Base-by-base conservation (phyloP, 1,140 invertebrate genomes). In the Leptoteleia sp. region DNA sequence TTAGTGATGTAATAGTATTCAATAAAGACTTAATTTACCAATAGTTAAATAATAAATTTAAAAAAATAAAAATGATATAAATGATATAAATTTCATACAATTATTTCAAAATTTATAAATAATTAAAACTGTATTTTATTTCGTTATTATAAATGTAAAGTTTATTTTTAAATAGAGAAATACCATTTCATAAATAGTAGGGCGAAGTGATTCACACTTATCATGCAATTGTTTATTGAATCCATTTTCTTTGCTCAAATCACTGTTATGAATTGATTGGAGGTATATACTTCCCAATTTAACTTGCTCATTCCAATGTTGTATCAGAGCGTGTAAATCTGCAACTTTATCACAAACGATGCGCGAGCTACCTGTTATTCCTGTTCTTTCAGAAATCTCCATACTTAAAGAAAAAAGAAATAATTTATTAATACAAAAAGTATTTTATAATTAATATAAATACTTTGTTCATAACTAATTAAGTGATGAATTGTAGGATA, bases 321-420 rank as follows among this genome's bases (percentile, higher is more conserved):
- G 55, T 33, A 61, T 47, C 7, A 61, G 25, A 1, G 7, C 1
- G 25, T 61, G 16, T 17, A 61, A 33, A 9, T 61, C 27, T 9
- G 55, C 55, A 33, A 62, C 27, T 48, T 48, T 62, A 17, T 62
- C 57, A 7, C 55, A 42, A 25, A 61, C 15, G 15, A 47, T 61
- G n/a, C 55, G 27, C 4, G 55, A 59, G 13, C 45, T 33, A 2
- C 55, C 55, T 0, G 35, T 40, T 40, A 15, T 35, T 8, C 47
- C 47, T 3, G 8, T 4, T 33, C 17, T 33, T 25, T 3, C 3
- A 6, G 3, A 25, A 25, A 6, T 3, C 3, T 25, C 6, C 22
- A 25, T 25, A 25, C 22, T 6, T 25, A 3, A 6, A 25, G 6
- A 25, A 25, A 25, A 25, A 25, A 25, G 3, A 3, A 6, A 3